Evolutionary conservation across 2,888 invertebrate species (phyloP), one percentile per base, ranked within the genome.

Genomic region (Acanthosoma haemorrhoidale): DNA sequence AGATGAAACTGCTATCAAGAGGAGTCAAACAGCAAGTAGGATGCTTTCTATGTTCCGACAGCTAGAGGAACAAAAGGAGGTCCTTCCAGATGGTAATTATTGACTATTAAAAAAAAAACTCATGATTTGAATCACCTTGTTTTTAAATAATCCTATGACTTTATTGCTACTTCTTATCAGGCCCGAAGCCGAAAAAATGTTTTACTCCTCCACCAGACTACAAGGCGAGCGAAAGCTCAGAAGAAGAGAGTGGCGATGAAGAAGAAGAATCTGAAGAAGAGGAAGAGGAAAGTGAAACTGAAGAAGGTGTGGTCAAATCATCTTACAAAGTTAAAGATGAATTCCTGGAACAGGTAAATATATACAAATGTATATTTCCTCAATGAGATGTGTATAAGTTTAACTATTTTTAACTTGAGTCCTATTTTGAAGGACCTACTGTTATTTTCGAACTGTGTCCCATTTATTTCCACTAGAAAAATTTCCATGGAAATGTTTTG

Each of bases 31-130:
- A 0, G 90, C 95, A 13, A 88, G 89, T 51, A 87, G 91, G 77
- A 94, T 96, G 90, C 85, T 95, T 75, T 86, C 85, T 77, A 91
- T 94, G 76, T 96, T 96, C 85, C 85, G 94, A 1, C 90, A 93
- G 82, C 87, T 96, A 85, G 95, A 95, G 81, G 88, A 89, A 75
- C 78, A 78, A 70, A 82, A 84, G 73, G 81, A 83, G 13, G 83
- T 83, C 15, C 79, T 85, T 15, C 83, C 82, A 11, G 83, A 83
- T 70, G 84, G 81, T 77, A 68, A 61, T 70, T 41, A 15, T 29
- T 69, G 51, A 59, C 15, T 64, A 6, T 64, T 41, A 41, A 16
- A 3, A 41, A 31, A 39, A 13, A 5, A 15, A 11, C 25, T 64
- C 8, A 21, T 59, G 51, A n/a, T 16, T 11, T 51, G 6, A 11